phyloP scores from a whole-genome alignment of 2,113 vertebrate species.

The Mobula birostris region DNA sequence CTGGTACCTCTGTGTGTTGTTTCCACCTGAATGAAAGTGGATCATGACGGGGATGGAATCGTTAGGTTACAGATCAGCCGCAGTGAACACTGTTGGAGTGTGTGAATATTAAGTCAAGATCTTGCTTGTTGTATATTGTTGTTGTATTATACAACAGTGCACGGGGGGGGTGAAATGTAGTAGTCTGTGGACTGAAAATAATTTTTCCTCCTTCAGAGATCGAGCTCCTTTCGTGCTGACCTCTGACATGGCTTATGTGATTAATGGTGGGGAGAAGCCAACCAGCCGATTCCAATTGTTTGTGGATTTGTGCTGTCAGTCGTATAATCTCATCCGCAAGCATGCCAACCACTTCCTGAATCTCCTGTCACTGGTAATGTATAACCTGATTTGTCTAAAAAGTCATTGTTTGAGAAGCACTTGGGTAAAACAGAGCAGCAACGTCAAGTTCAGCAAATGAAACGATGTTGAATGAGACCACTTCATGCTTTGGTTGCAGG shows the following conservation, averaged over 20 bases:
- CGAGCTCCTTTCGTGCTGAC: constrained; percentile 93
- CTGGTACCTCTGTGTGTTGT: background rate
- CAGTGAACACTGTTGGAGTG: background rate
- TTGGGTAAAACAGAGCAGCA: background rate
- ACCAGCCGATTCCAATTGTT: constrained; percentile 96
- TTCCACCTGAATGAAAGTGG: background rate
- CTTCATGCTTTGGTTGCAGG: background rate
- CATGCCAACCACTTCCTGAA: constrained; percentile 88
- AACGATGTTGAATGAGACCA: background rate
- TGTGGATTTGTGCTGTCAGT: constrained; percentile 90
- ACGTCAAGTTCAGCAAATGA: background rate
- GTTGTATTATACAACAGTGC: background rate
- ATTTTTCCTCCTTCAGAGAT: constrained; percentile 63
- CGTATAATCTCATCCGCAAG: constrained; percentile 95
- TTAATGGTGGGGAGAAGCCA: constrained; percentile 92
- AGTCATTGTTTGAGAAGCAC: background rate
- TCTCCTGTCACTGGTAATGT: constrained; percentile 83
- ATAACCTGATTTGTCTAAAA: background rate
- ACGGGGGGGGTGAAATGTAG: background rate
- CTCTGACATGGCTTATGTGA: constrained; percentile 98
- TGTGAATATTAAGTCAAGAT: background rate
- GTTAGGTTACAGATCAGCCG: background rate
- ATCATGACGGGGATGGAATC: background rate
- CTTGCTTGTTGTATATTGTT: background rate
- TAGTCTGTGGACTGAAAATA: background rate